A percentile compares a stretch with the other conserved stretches of the same genome.
Evolutionary conservation across 2,797 vertebrate genomes (phyloP).

Genomic region (Megalops cyprinoides): DNA sequence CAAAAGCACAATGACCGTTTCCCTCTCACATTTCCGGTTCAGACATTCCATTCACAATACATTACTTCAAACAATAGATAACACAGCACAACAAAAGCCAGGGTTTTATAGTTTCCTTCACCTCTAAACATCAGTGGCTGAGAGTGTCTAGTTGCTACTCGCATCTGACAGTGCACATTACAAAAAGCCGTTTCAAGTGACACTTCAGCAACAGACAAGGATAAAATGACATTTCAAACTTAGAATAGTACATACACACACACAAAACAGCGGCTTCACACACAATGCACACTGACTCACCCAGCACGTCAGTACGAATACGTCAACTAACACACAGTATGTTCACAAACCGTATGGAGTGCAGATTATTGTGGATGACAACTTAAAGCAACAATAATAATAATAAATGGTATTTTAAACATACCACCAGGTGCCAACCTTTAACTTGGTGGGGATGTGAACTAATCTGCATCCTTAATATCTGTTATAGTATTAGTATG

Average conservation of each 20-base stretch:
- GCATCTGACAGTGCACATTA: not conserved
- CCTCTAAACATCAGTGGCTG: not conserved
- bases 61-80: not conserved
- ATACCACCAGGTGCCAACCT: not conserved
- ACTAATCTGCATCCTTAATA: not conserved
- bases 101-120: not conserved
- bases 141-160: not conserved
- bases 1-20: slow-evolving; percentile 13
- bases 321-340: slow-evolving; percentile 1
- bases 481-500: too few species aligned
- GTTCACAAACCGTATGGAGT: slow-evolving; percentile 11
- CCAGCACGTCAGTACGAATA: not conserved
- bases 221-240: slow-evolving; percentile 3
- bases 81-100: not conserved
- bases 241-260: not conserved
- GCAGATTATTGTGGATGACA: slow-evolving; percentile 6
- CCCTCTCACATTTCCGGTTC: not conserved
- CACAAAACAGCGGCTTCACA: not conserved
- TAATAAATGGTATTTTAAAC: not conserved
- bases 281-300: not conserved
- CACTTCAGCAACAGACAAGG: not conserved
- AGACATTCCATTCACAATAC: not conserved
- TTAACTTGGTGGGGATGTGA: not conserved
- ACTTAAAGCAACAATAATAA: not conserved
- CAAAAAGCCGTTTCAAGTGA: not conserved